phyloP scores from a whole-genome alignment of 2,113 vertebrate genomes.

The Nanorana parkeri region DNA sequence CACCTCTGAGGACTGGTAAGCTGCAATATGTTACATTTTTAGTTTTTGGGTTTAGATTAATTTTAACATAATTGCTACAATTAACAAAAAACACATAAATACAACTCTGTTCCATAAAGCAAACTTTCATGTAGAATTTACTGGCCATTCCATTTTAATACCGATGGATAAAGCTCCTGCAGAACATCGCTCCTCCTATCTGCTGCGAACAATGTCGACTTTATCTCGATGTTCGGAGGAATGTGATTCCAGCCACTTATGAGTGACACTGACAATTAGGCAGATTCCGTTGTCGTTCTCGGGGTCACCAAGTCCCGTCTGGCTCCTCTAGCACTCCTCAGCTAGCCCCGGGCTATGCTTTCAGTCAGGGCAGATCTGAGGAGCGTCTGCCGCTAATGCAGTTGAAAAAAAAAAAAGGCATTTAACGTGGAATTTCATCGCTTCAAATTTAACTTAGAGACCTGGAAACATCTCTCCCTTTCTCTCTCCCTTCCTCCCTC shows the following conservation, averaged over 20 bases:
- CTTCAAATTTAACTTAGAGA: conserved; percentile 64
- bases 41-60: too few species aligned
- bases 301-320: not conserved
- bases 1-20: too few species aligned
- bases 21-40: too few species aligned
- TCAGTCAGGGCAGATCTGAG: conserved; percentile 63
- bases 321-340: conserved; percentile 6
- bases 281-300: conserved; percentile 3
- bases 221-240: conserved; percentile 10
- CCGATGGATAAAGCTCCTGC: not conserved
- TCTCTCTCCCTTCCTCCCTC: too few species aligned
- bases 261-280: conserved; percentile 6
- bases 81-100: too few species aligned
- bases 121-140: too few species aligned
- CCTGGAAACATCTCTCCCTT: conserved; percentile 60
- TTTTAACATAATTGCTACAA: too few species aligned
- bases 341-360: conserved; percentile 67
- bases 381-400: conserved; percentile 66
- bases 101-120: too few species aligned
- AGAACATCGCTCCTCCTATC: not conserved
- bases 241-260: conserved; percentile 4
- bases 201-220: conserved; percentile 9
- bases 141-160: not conserved
- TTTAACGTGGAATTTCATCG: conserved; percentile 67
- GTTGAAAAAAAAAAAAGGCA: conserved; percentile 70